Conservation (phyloP, 2,888 invertebrate genomes). For the Heteromurus nitidus region DNA sequence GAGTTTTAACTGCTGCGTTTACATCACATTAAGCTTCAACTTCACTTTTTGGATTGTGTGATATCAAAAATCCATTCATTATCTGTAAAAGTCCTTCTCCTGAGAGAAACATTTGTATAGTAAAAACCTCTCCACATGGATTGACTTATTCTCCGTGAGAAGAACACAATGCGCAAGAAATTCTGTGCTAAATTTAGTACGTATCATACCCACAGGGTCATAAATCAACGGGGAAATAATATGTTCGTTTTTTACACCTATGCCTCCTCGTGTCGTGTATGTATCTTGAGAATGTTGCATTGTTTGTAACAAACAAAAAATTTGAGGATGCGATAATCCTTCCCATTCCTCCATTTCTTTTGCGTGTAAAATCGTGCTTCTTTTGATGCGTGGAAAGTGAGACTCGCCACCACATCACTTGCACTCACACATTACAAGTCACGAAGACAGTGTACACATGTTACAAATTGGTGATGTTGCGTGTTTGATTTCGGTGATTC, state of each 20-base stretch:
- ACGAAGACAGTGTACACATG: constrained; percentile 1
- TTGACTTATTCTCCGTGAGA: constrained; percentile 14
- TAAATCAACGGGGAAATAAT: constrained; percentile 45
- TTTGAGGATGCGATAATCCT: background rate
- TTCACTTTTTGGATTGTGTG: no score
- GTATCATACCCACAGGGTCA: constrained; percentile 15
- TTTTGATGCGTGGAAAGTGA: constrained; percentile 22
- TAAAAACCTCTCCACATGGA: background rate
- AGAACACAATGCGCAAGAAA: constrained; percentile 23
- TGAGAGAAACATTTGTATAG: background rate
- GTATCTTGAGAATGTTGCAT: no score
- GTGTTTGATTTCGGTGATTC: background rate
- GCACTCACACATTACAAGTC: constrained; percentile 22
- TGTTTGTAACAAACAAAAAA: background rate
- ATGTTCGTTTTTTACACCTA: background rate
- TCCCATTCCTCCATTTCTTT: background rate
- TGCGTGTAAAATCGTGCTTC: background rate
- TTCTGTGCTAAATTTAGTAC: constrained; percentile 28
- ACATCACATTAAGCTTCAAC: background rate
- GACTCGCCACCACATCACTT: no score
- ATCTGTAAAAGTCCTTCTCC: background rate
- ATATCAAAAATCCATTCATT: background rate
- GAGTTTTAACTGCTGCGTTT: background rate
- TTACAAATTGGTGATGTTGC: constrained; percentile 19
- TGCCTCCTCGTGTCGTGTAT: no score